Base-by-base conservation (phyloP, 2,797 vertebrate species). In the Luscinia luscinia region DNA sequence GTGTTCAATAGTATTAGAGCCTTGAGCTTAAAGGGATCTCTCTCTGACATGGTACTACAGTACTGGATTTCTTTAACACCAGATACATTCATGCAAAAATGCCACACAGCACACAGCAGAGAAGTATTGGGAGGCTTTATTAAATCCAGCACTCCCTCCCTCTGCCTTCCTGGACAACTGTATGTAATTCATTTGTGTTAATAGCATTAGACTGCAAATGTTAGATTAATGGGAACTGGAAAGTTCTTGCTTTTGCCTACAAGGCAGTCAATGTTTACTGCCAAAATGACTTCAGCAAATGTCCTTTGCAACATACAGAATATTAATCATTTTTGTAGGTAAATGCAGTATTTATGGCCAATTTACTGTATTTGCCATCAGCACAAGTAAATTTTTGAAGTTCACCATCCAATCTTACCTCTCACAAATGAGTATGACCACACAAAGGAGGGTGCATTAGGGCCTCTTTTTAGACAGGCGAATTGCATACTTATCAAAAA, bases 101-200 rank as follows among this genome's bases (percentile, higher is more conserved):
- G 68, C 40, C 70, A 36, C 61, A 72, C 55, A 69, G 64, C n/a
- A 46, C n/a, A 22, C 32, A 75, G 32, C 73, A 87, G 41, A 58
- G 21, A 77, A 75, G 32, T 46, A 93, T 61, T 52, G 66, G 34
- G 79, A 86, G 36, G 24, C 27, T 91, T 94, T 90, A 90, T 96
- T 93, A 84, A 63, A 87, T 86, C 91, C 73, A 84, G 24, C 34
- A 40, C 54, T 64, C 81, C 61, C 58, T 80, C 41, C 12, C 40
- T 89, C 51, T 81, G 88, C 57, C 66, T 91, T 91, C 66, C 76
- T 68, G 62, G 62, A 64, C 66, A 93, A 58, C 32, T 49, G 32
- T 30, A 61, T 61, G 58, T n/a, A 75, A 92, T 86, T 92, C 55
- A 62, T 90, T 92, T 86, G n/a, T 21, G 58, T 81, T 95, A 91